Evolutionary conservation across 2,113 vertebrate genomes (phyloP), one percentile per base, ranked within the genome.

Genomic region (Siniperca chuatsi): DNA sequence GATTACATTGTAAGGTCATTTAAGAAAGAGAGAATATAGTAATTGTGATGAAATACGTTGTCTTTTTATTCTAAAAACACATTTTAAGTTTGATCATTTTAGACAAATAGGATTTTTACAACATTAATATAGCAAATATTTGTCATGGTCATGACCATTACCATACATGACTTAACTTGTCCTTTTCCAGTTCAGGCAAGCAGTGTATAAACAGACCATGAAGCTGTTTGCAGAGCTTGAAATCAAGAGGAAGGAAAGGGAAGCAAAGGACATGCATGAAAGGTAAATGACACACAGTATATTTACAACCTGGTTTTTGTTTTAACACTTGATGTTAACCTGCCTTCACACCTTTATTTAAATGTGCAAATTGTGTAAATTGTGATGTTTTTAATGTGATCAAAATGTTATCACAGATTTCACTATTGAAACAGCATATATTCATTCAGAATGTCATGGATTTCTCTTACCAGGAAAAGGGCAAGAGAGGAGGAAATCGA

Each of bases 191-290:
- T 99, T 99, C 90, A 98, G 96, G 81, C 98, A 99, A 90, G 98
- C 98, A 9, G 98, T 99, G 0, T 99, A 99, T 91, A 99, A 99
- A 90, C 98, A 99, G 95, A 99, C 98, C 1, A 99, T 99, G 98
- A 99, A 99, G 93, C 96, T 99, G 64, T 99, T 99, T 82, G 98
- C 98, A 75, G 98, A 99, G 90, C 96, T 99, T 86, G 98, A 99
- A 96, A 99, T 99, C 87, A 99, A 99, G 93, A 98, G 98, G 92
- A 99, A 99, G 96, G 98, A 99, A 94, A 96, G 98, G 93, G 98
- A 99, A 95, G 97, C 98, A 18, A 99, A 99, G 94, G 98, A 99
- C 18, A 99, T 99, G 98, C 98, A 99, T 23, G 98, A 99, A 96
- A 97, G 98, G 98, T 99, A 96, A 80, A 58, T n/a, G 0, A 70